Conservation (phyloP, 2,888 invertebrate genomes). For the Thereva nobilitata region DNA sequence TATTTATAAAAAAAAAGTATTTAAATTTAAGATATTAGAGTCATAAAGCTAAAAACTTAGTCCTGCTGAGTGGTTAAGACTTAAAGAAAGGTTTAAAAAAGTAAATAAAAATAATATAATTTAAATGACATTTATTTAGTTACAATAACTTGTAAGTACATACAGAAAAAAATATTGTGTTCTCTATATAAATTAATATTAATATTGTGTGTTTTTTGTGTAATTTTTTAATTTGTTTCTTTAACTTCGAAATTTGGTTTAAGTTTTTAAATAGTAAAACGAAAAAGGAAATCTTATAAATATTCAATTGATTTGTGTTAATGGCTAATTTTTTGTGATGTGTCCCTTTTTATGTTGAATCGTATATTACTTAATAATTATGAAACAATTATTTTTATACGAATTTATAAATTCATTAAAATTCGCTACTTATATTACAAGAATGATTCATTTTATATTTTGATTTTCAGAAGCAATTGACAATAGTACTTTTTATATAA, state of each 20-base stretch:
- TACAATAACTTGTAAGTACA: not conserved
- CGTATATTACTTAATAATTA: conserved; percentile 24
- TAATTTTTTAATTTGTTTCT: not conserved
- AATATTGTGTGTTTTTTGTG: not conserved
- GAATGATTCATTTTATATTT: too few species aligned
- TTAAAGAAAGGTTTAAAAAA: not conserved
- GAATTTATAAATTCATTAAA: conserved; percentile 32
- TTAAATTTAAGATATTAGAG: not conserved
- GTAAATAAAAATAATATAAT: not conserved
- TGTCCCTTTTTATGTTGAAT: conserved; percentile 15
- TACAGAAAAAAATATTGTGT: not conserved
- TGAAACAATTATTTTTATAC: conserved; percentile 34
- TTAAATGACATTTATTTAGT: not conserved
- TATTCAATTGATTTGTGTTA: conserved; percentile 19
- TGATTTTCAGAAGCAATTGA: too few species aligned
- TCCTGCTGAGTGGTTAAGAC: too few species aligned
- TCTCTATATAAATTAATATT: not conserved
- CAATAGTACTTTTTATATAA: too few species aligned
- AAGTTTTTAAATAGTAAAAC: not conserved
- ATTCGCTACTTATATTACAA: conserved; percentile 20
- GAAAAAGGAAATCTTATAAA: conserved; percentile 27
- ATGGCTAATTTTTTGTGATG: conserved; percentile 25
- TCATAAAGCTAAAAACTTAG: too few species aligned
- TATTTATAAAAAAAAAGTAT: not conserved
- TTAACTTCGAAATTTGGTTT: conserved; percentile 19